phyloP scores from a whole-genome alignment of 2,113 vertebrate species.

The Pachypanchax playfairii region DNA sequence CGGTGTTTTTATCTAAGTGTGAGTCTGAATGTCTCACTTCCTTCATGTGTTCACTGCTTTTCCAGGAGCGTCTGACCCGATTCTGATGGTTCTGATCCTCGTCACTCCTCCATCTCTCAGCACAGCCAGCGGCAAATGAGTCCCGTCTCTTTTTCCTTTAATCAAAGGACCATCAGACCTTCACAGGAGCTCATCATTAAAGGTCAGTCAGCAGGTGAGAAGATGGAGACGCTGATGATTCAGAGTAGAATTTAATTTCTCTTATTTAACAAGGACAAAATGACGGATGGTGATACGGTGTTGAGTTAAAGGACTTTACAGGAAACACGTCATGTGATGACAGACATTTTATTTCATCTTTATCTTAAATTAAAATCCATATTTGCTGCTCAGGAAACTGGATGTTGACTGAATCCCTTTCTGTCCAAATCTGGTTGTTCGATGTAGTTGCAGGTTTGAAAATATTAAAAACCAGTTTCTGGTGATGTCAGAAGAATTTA shows the following conservation, averaged over 20 bases:
- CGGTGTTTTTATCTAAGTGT: too few species aligned
- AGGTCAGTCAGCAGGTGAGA: slow-evolving; percentile 53
- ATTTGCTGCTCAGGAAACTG: too few species aligned
- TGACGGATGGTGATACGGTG: not conserved
- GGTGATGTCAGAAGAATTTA: too few species aligned
- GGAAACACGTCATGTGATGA: too few species aligned
- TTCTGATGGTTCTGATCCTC: slow-evolving; percentile 21
- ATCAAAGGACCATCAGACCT: slow-evolving; percentile 40
- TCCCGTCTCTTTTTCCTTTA: slow-evolving; percentile 50
- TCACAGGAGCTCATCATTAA: slow-evolving; percentile 34
- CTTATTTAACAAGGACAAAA: not conserved
- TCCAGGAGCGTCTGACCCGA: not conserved
- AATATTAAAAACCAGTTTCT: too few species aligned
- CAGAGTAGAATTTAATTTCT: slow-evolving; percentile 21
- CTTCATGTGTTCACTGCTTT: not conserved
- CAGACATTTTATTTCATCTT: too few species aligned
- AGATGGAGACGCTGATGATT: slow-evolving; percentile 35
- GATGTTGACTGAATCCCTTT: too few species aligned
- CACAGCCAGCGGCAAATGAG: slow-evolving; percentile 44
- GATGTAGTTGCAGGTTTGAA: too few species aligned
- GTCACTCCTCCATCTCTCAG: not conserved
- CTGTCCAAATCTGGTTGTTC: too few species aligned
- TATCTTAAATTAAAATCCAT: too few species aligned
- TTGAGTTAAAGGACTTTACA: too few species aligned
- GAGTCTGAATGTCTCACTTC: too few species aligned